A percentile compares a stretch with the other conserved stretches of the same genome.
These are phyloP conservation scores for Pontoporia blainvillei DNA, from an alignment of 2,113 vertebrate species.

Conservation along the genomic window DNA sequence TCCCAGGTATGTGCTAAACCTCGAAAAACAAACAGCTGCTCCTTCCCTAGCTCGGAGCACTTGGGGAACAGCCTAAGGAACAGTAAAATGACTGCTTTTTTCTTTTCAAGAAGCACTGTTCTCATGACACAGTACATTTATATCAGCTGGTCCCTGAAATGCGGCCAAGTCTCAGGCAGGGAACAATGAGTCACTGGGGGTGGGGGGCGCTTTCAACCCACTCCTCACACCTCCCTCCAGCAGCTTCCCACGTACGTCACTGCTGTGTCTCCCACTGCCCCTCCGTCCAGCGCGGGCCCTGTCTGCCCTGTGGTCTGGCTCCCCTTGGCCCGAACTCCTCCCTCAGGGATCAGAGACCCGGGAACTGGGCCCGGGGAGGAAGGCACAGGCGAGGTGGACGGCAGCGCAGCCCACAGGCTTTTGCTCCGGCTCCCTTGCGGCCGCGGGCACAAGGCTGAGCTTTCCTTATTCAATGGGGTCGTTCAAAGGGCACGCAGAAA, in stretches of 20 bases:
- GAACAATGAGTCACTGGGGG: neutral
- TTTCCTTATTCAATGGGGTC: neutral
- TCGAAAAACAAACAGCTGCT: neutral
- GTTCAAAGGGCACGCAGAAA: neutral
- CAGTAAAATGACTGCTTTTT: neutral
- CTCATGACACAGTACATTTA: neutral
- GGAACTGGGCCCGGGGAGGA: neutral
- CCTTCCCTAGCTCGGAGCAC: neutral
- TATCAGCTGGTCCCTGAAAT: neutral
- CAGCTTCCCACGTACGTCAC: neutral
- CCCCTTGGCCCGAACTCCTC: neutral
- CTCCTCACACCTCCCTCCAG: neutral
- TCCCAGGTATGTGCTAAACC: neutral
- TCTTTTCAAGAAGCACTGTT: neutral
- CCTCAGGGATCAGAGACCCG: neutral
- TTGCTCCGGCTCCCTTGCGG: neutral
- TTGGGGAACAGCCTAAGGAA: neutral
- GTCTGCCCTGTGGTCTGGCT: neutral
- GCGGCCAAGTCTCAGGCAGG: neutral
- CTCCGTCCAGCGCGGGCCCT: neutral
- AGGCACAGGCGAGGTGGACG: fast-evolving
- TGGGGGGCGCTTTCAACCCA: neutral
- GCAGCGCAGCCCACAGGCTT: neutral
- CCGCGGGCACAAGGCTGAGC: neutral
- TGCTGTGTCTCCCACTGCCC: neutral